Conservation (phyloP, 1,140 invertebrate genomes). For the Antheraea pernyi region DNA sequence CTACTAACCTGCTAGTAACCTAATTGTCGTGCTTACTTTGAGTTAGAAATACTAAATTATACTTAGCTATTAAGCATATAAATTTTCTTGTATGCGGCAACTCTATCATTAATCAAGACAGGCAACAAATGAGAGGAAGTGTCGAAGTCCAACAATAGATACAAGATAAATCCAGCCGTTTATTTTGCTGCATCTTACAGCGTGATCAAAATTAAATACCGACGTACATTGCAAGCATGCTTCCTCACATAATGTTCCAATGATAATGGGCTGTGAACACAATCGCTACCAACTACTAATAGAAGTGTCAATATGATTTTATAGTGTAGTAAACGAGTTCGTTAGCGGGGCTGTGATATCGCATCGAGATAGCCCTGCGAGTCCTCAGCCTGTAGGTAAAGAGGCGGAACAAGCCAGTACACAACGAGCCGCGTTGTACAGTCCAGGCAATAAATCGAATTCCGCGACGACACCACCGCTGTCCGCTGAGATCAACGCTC, state of each 20-base stretch:
- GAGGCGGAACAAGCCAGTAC: slow-evolving; percentile 48
- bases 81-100: background rate
- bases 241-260: background rate
- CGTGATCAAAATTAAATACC: background rate
- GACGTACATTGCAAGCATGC: background rate
- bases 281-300: slow-evolving; percentile 14
- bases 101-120: background rate
- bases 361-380: slow-evolving; percentile 34
- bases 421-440: slow-evolving; percentile 64
- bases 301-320: slow-evolving; percentile 39
- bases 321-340: slow-evolving; percentile 44
- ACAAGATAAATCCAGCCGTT: background rate
- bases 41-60: background rate
- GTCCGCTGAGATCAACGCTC: slow-evolving; percentile 52
- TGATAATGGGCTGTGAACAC: slow-evolving; percentile 7
- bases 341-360: slow-evolving; percentile 38
- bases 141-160: background rate
- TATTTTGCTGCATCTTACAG: background rate
- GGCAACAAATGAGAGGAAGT: background rate
- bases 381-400: slow-evolving; percentile 36
- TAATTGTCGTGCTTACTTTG: background rate
- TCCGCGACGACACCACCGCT: slow-evolving; percentile 62
- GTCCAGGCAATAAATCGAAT: slow-evolving; percentile 65
- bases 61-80: background rate
- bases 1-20: background rate